phyloP scores from a whole-genome alignment of 2,797 vertebrate genomes.

The Synanceia verrucosa region DNA sequence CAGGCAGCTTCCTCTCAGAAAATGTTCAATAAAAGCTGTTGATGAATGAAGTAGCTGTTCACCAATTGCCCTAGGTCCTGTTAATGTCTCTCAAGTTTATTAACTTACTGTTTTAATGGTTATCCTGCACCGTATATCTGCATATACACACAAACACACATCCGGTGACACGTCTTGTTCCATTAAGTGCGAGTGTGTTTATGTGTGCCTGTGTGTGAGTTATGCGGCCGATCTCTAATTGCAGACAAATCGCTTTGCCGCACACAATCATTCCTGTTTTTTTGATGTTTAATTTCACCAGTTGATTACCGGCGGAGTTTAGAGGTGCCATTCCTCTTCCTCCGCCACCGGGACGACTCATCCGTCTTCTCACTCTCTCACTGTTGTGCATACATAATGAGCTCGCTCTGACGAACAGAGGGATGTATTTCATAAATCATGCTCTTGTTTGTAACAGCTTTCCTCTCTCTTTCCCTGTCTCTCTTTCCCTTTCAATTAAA shows the following conservation, averaged over 20 bases:
- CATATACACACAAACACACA: constrained; percentile 44
- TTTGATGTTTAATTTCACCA: constrained; percentile 86
- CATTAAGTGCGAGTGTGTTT: constrained; percentile 69
- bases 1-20: constrained; percentile 64
- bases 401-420: constrained; percentile 77
- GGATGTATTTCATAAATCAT: constrained; percentile 88
- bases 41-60: constrained; percentile 74
- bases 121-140: constrained; percentile 64
- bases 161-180: constrained; percentile 60
- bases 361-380: constrained; percentile 74
- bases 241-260: constrained; percentile 86
- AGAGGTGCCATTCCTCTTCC: constrained; percentile 78
- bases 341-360: constrained; percentile 72
- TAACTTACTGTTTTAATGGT: constrained; percentile 79
- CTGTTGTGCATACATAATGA: constrained; percentile 81
- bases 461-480: constrained; percentile 69
- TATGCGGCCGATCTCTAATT: constrained; percentile 83
- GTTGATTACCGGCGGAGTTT: constrained; percentile 84
- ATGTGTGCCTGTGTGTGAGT: constrained; percentile 72
- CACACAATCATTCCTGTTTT: constrained; percentile 85
- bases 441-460: constrained; percentile 84
- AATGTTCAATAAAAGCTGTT: constrained; percentile 71
- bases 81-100: constrained; percentile 78
- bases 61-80: constrained; percentile 69
- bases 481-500: constrained; percentile 78